Evolutionary conservation across 2,797 vertebrate genomes (phyloP), one percentile per base, ranked within the genome.

Genomic region (Enteromius anoplus): DNA sequence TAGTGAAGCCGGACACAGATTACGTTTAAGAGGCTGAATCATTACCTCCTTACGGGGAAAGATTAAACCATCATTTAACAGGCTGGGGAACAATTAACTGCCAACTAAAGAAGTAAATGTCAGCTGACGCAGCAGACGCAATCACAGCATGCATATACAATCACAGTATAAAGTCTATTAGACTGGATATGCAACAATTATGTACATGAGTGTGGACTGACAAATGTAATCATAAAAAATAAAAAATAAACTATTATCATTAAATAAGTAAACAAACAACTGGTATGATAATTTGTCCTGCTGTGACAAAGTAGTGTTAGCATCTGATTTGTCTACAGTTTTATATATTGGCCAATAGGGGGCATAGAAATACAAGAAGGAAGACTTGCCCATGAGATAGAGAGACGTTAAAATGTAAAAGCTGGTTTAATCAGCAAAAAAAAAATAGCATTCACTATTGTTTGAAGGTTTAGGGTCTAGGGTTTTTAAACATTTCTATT

Each of bases 41-140:
- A 79, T 84, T 65, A 65, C 40, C 66, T 79, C 42, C 40, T 69
- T 19, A 7, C 29, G 77, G 47, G 45, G 34, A 76, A 69, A 80
- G 58, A 80, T 86, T 80, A 83, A 86, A 75, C 81, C 4, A 0
- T 62, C 42, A 55, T 80, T 76, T 86, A 86, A 88, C 72, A 66
- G 9, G 42, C 53, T 10, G 3, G 62, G 29, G 53, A 78, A 78
- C 53, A 70, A 84, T 53, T 60, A 87, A 90, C 81, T n/a, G 87
- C 86, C 90, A 91, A 89, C 90, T 83, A 87, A 82, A 88, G 71
- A 87, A 84, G 80, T 84, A 76, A 85, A 65, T 69, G 69, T 81
- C 81, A 73, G 82, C 75, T 89, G n/a, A 82, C 85, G 55, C 84
- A 68, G 64, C 23, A 75, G 11, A 40, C 75, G 66, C 23, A 32